phyloP scores from a whole-genome alignment of 1,140 invertebrate species.

The Harpegnathos saltator region DNA sequence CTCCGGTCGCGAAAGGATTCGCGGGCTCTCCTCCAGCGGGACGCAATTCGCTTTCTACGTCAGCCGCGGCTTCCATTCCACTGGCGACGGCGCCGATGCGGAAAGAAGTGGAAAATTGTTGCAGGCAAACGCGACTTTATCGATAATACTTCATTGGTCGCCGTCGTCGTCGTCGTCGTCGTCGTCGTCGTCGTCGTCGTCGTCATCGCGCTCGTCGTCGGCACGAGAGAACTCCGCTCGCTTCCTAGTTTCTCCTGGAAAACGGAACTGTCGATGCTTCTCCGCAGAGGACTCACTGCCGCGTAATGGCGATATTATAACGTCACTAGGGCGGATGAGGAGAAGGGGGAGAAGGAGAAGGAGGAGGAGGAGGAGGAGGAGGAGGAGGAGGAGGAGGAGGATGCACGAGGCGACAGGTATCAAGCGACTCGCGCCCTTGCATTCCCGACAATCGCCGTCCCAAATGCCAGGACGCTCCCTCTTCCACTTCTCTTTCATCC shows the following conservation, averaged over 20 bases:
- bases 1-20: conserved; percentile 18
- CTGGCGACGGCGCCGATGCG: background rate
- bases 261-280: conserved; percentile 26
- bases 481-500: conserved; percentile 63
- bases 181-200: conserved; percentile 2
- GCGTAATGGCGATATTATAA: conserved; percentile 57
- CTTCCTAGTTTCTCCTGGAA: conserved; percentile 71
- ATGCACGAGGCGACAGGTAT: conserved; percentile 38
- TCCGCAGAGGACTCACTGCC: conserved; percentile 3
- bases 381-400: conserved; percentile 9
- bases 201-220: too few relatives aligned
- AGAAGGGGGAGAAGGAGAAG: too few relatives aligned
- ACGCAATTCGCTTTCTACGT: conserved; percentile 27
- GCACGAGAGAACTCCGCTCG: conserved; percentile 19
- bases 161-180: background rate
- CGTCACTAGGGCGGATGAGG: too few relatives aligned
- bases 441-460: conserved; percentile 68
- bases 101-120: conserved; percentile 59
- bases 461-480: conserved; percentile 74
- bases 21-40: conserved; percentile 15
- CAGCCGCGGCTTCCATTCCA: background rate
- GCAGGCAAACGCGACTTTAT: conserved; percentile 44
- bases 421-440: conserved; percentile 62
- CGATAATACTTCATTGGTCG: conserved; percentile 31
- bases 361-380: conserved; percentile 20